Base-by-base conservation (phyloP, 2,797 vertebrate species). In the Cichlasoma orientale region DNA sequence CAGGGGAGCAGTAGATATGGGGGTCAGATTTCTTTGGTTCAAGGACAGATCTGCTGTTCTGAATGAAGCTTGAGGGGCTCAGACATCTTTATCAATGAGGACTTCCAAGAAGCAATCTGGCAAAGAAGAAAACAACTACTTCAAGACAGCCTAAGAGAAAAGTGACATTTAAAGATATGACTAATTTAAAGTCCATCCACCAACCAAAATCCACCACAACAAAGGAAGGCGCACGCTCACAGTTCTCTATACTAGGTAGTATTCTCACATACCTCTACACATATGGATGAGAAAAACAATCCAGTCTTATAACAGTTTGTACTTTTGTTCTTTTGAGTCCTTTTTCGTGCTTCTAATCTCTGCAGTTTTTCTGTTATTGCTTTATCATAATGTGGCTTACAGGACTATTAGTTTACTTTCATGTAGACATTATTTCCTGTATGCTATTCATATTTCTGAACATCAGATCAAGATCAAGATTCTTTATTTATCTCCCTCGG, bases 141-240 rank as follows among this genome's bases (percentile, higher is more conserved):
- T 14, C 13, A 14, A 44, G 4, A 13, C 13, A 44, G 41, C 4
- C 41, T 44, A 44, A 44, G 23, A 47, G 61, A 0, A 66, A 66
- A 66, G 23, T 2, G 0, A 1, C 2, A 16, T 44, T 63, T 63
- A 33, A 66, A 25, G 38, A 63, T 25, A 25, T 2, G 36, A 44
- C 21, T 41, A 63, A 63, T 0, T 18, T 38, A 8, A 21, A 36
- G 57, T 23, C 6, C 57, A 59, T 38, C n/a, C 36, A 61, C 3
- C 7, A 5, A 7, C 58, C 1, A 61, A 61, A 57, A 61, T 61
- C 36, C 36, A 41, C 13, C 36, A 41, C 13, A 61, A 36, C 58
- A 61, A 41, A 61, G 36, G 36, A 44, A 38, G 41, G 41, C 3
- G 4, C 12, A 41, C 13, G 23, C 41, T 25, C 36, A 41, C 33